Percentiles rank a stretch among this genome's conserved stretches.
Evolutionary conservation across 2,113 vertebrate genomes (phyloP).

Genomic region (Arizona elegans): DNA sequence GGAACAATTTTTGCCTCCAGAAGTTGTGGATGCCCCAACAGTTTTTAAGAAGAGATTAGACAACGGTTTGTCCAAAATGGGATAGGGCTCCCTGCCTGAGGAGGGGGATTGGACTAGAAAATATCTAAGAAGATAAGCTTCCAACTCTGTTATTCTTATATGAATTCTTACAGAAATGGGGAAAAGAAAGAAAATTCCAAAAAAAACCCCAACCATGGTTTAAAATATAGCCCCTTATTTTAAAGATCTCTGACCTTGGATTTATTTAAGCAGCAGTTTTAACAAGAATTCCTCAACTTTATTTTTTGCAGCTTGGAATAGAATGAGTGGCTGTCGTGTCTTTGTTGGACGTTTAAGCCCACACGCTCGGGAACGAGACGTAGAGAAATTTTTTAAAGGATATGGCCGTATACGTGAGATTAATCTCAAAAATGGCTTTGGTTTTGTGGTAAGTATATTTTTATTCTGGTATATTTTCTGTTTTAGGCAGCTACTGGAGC

Average conservation of each 20-base stretch:
- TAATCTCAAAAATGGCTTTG: slow-evolving; percentile 90
- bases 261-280: slow-evolving; percentile 10
- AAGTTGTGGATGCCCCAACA: background rate
- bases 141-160: background rate
- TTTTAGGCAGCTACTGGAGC: background rate
- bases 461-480: background rate
- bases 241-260: slow-evolving; percentile 1
- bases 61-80: background rate
- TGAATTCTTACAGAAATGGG: background rate
- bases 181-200: background rate
- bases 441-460: slow-evolving; percentile 83
- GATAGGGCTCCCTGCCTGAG: background rate
- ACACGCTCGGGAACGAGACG: slow-evolving; percentile 85
- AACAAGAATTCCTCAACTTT: slow-evolving; percentile 4
- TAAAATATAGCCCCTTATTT: background rate
- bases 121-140: no score
- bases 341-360: slow-evolving; percentile 91
- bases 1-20: background rate
- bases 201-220: background rate
- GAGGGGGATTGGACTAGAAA: background rate
- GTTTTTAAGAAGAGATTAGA: background rate
- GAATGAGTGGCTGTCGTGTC: slow-evolving; percentile 87
- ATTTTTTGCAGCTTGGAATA: slow-evolving; percentile 46
- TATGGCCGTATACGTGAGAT: slow-evolving; percentile 90
- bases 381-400: slow-evolving; percentile 93